phyloP scores from a whole-genome alignment of 2,113 vertebrate species.

The Psophia crepitans region DNA sequence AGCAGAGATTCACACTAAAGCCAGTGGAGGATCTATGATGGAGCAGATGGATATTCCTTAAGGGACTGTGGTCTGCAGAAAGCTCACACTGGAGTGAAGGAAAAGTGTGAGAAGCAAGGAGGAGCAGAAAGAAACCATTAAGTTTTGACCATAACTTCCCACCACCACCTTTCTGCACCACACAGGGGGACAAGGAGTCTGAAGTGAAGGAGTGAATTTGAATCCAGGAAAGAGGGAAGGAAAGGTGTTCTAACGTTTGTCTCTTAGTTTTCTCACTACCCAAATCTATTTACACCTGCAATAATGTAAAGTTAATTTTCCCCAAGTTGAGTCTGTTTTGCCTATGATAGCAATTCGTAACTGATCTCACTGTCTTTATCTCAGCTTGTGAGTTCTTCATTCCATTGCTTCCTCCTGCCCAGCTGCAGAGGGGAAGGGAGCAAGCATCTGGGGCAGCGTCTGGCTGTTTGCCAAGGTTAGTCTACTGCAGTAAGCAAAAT shows the following conservation, averaged over 20 bases:
- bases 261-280: neutral
- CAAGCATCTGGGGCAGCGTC: neutral
- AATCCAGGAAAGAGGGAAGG: neutral
- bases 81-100: neutral
- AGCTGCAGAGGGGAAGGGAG: neutral
- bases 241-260: neutral
- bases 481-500: neutral
- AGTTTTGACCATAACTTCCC: neutral
- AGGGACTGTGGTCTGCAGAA: neutral
- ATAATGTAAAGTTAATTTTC: neutral
- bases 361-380: neutral
- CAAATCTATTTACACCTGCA: neutral
- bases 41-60: neutral
- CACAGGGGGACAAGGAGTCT: neutral
- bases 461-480: neutral
- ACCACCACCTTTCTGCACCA: neutral
- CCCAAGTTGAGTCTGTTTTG: neutral
- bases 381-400: neutral
- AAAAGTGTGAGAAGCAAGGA: neutral
- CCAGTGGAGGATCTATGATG: rapidly evolving
- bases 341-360: neutral
- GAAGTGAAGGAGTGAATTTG: neutral
- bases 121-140: neutral
- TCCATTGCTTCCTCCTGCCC: neutral
- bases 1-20: neutral